Base-by-base conservation (phyloP, 2,888 invertebrate species). In the Marronus borbonicus region DNA sequence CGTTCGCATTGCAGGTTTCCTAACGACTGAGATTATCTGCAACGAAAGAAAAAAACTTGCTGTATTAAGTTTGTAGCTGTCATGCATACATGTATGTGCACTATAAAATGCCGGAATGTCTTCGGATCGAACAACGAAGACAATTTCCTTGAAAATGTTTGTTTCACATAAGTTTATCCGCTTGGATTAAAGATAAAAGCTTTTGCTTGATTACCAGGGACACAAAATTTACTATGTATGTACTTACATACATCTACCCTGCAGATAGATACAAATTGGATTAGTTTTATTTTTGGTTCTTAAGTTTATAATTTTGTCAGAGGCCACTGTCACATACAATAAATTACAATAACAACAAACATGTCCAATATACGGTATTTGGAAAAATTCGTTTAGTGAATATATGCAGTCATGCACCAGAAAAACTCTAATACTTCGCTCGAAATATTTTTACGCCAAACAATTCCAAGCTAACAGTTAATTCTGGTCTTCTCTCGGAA, bases 1-100 rank as follows among this genome's bases (percentile, higher is more conserved):
- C 14, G 97, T 97, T 58, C 97, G 90, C 97, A 98, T 98, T 76
- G 94, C 92, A 20, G 96, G 94, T 86, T 97, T 97, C 80, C 96
- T 90, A 14, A 95, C 92, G 74, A 98, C 96, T 86, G 92, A 91
- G 2, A 88, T 83, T 76, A 88, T 88, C 89, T 88, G 87, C 39
- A 87, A 87, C 55, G 20, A 58, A 7, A 58, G 20, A 52, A n/a
- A 58, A 24, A 24, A n/a, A 24, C 10, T n/a, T 58, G 7, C 10
- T 17, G 5, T 24, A 24, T 17, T 52, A 17, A 58, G 55, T 8
- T 58, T 17, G 17, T 17, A 20, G 3, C 3, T 7, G 2, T 20
- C 20, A 20, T 20, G n/a, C 20, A 58, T 17, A 5, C 8, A 58
- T 17, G 5, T 58, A 58, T 1, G 20, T 17, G 24, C 8, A 58